These are phyloP conservation scores for Acronicta leporina DNA, from an alignment of 2,888 invertebrate species.

Conservation along the genomic window DNA sequence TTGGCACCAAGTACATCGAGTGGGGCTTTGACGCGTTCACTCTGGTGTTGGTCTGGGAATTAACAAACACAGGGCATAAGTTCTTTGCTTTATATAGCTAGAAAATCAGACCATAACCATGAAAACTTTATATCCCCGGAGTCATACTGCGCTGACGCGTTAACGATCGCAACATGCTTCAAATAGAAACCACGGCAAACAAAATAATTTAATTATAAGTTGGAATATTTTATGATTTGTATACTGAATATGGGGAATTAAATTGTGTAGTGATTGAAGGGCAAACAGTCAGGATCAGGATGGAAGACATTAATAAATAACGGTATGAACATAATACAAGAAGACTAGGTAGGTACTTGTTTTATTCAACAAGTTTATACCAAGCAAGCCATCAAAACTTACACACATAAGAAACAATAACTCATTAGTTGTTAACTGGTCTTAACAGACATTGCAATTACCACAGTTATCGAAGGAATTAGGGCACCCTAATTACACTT, in stretches of 20 bases:
- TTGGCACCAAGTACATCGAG: slow-evolving; percentile 32
- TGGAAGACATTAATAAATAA: too few relatives aligned
- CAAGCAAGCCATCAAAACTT: neutral
- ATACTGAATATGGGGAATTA: too few relatives aligned
- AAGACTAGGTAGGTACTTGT: too few relatives aligned
- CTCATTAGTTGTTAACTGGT: neutral
- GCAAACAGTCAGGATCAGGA: too few relatives aligned
- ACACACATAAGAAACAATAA: too few relatives aligned
- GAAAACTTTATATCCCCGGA: neutral
- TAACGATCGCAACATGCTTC: too few relatives aligned
- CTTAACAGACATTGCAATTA: slow-evolving; percentile 16
- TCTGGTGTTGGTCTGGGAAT: slow-evolving; percentile 43
- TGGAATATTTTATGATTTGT: too few relatives aligned
- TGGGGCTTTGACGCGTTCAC: slow-evolving; percentile 30
- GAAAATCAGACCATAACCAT: slow-evolving; percentile 12
- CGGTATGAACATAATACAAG: too few relatives aligned
- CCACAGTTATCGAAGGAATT: slow-evolving; percentile 32
- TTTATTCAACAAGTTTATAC: too few relatives aligned
- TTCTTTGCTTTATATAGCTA: slow-evolving; percentile 8
- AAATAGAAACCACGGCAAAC: too few relatives aligned
- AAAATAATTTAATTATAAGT: too few relatives aligned
- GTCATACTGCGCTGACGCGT: neutral
- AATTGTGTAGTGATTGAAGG: too few relatives aligned
- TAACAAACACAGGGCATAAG: slow-evolving; percentile 26
- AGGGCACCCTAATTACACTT: slow-evolving; percentile 22